Evolutionary conservation across 2,888 invertebrate species (phyloP).

Genomic region (Drosophila picticornis): DNA sequence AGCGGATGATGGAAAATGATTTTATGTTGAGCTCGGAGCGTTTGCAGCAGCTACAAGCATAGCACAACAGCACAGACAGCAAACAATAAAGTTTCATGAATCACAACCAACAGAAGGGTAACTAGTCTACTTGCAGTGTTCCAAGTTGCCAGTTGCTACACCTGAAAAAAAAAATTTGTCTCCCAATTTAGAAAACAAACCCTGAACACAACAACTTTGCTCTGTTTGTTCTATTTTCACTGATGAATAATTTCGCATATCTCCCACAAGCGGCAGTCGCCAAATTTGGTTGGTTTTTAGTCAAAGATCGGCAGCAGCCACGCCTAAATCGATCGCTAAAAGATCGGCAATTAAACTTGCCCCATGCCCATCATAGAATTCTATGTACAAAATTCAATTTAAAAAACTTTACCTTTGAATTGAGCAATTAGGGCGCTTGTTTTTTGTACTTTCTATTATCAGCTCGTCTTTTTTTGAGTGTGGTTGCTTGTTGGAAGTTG

Average conservation of each 20-base stretch:
- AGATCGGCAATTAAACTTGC: too few species aligned
- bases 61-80: constrained; percentile 40
- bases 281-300: too few species aligned
- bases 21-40: constrained; percentile 62
- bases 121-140: constrained; percentile 36
- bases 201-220: not conserved
- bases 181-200: not conserved
- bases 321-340: too few species aligned
- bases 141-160: constrained; percentile 10
- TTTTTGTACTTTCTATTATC: not conserved
- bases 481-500: constrained; percentile 13
- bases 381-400: too few species aligned
- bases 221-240: not conserved
- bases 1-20: constrained; percentile 38
- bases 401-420: too few species aligned
- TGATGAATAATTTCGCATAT: not conserved
- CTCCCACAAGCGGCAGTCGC: too few species aligned
- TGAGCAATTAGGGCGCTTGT: too few species aligned
- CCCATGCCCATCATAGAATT: too few species aligned
- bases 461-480: not conserved
- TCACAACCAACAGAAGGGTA: constrained; percentile 57
- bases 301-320: too few species aligned
- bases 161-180: not conserved
- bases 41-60: constrained; percentile 34
- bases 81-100: constrained; percentile 76